phyloP scores from a whole-genome alignment of 2,888 invertebrate genomes.

The Ichneumoninae sp. region DNA sequence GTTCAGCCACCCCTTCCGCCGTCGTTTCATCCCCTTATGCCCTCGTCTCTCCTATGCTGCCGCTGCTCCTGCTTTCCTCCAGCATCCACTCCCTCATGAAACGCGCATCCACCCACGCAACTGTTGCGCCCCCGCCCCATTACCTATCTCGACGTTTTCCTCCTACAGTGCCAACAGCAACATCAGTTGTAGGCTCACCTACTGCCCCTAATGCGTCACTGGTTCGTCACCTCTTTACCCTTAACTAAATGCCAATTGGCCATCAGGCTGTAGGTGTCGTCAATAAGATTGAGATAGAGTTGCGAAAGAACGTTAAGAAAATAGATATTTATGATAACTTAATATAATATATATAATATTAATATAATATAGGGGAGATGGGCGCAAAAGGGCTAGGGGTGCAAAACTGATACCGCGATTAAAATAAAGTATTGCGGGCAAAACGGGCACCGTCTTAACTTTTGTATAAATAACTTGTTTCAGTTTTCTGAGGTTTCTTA shows the following conservation, averaged over 20 bases:
- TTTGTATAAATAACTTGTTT: too few species aligned
- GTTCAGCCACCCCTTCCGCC: slow-evolving; percentile 71
- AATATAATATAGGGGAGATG: too few species aligned
- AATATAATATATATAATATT: not conserved
- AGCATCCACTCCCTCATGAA: slow-evolving; percentile 75
- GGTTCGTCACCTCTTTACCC: slow-evolving; percentile 52
- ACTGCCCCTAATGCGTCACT: slow-evolving; percentile 43
- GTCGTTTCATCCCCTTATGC: slow-evolving; percentile 65
- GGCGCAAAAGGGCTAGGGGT: too few species aligned
- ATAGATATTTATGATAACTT: not conserved
- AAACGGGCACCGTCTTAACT: too few species aligned
- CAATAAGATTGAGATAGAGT: not conserved
- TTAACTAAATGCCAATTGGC: slow-evolving; percentile 61
- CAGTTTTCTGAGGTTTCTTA: too few species aligned
- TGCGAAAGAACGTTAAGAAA: not conserved
- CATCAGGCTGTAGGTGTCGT: not conserved
- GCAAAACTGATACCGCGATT: too few species aligned
- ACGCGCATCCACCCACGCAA: slow-evolving; percentile 83
- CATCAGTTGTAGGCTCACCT: slow-evolving; percentile 25
- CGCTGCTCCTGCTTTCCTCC: slow-evolving; percentile 43
- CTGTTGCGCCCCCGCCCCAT: slow-evolving; percentile 81
- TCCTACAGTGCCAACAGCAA: slow-evolving; percentile 41
- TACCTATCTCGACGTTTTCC: slow-evolving; percentile 63
- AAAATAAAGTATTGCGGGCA: too few species aligned
- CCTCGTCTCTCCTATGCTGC: slow-evolving; percentile 37